Evolutionary conservation across 2,888 invertebrate species (phyloP).

Genomic region (Latheticus oryzae): DNA sequence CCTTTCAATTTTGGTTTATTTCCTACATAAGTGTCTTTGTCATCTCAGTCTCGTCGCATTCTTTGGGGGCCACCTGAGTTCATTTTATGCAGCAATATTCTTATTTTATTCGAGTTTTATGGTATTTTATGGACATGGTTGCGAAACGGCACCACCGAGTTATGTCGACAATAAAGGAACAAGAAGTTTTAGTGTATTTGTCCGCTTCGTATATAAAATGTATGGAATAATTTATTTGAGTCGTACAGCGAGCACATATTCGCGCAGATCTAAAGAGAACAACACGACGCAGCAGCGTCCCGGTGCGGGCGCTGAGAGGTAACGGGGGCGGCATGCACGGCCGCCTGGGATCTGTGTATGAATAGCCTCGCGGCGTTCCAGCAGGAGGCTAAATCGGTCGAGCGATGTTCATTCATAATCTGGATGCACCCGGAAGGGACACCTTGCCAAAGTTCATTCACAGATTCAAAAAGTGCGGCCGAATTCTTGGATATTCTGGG

Average conservation of each 20-base stretch:
- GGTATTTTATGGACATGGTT: conserved; percentile 51
- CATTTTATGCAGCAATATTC: conserved; percentile 59
- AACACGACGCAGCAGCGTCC: conserved; percentile 19
- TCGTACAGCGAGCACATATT: conserved; percentile 15
- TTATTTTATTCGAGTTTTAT: conserved; percentile 60
- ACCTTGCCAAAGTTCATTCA: conserved; percentile 61
- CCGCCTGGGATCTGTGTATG: conserved; percentile 45
- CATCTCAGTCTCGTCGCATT: conserved; percentile 42
- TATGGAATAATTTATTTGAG: conserved; percentile 65
- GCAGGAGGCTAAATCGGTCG: conserved; percentile 53
- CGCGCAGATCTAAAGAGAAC: conserved; percentile 31
- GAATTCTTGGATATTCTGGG: conserved; percentile 55
- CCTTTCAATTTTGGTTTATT: too few relatives aligned
- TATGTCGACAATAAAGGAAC: conserved; percentile 59
- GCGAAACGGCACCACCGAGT: conserved; percentile 50
- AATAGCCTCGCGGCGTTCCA: conserved; percentile 50
- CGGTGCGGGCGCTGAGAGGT: conserved; percentile 9
- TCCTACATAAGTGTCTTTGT: conserved; percentile 25
- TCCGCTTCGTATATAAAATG: conserved; percentile 64
- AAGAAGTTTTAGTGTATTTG: conserved; percentile 63
- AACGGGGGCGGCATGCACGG: conserved; percentile 12
- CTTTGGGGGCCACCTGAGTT: conserved; percentile 58
- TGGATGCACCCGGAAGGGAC: conserved; percentile 58
- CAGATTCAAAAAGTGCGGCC: conserved; percentile 49
- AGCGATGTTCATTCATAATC: conserved; percentile 58